Evolutionary conservation across 92 coral and sea anemone species (phyloP), one percentile per base, ranked within the genome.

Genomic region (Pocillopora grandis): DNA sequence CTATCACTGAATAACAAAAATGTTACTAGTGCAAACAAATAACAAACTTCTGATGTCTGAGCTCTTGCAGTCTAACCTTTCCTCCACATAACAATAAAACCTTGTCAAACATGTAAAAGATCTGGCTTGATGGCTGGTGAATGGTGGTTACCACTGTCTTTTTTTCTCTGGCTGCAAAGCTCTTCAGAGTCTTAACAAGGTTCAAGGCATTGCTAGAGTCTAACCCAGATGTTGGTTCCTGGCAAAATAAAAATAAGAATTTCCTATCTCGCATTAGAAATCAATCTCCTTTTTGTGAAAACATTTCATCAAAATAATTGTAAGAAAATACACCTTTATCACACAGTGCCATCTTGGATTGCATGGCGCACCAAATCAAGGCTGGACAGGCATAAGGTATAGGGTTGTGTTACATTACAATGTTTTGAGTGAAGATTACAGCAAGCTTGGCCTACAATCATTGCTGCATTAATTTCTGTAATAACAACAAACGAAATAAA

Each of bases 101-200:
- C 85, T 94, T 96, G 79, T 96, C 98, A 88, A 96, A 96, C 93
- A 96, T 87, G 85, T 87, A 91, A 84, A 94, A 96, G 55, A 96
- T 96, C 85, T 96, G 98, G 73, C 98, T 96, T 5, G 98, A 96
- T 23, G 98, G 98, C 85, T 96, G 98, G 64, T 96, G 98, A 66
- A 96, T 96, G 4, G 98, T 92, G 67, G 90, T 87, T 18, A 92
- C 93, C 11, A 96, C 87, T 12, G 98, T 96, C 78, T 94, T 96
- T 80, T 88, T 93, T 72, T 94, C 94, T 36, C 86, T 72, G 21
- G 87, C 96, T 58, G 98, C 98, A 71, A 88, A 88, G 11, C 56
- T 84, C 81, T 95, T 93, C 63, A 96, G 87, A 18, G 96, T 96
- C 55, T 88, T 92, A 62, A 96, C 85, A 27, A 96, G 91, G 78